phyloP scores from a whole-genome alignment of 2,888 invertebrate species.

The Tiphia femorata region DNA sequence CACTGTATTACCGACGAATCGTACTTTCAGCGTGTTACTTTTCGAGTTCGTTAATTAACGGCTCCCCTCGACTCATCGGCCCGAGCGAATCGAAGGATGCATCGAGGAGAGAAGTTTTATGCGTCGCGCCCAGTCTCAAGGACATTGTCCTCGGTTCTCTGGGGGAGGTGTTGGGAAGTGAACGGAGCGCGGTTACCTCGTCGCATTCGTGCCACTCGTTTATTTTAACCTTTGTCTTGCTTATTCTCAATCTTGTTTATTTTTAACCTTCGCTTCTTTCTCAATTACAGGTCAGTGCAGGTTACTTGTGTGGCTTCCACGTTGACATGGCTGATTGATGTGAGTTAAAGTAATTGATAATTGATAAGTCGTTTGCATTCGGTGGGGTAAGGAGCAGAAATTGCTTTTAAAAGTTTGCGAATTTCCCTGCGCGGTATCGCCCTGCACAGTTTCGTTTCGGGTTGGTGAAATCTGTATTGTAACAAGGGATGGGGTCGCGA shows the following conservation, averaged over 20 bases:
- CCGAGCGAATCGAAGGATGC: constrained; percentile 36
- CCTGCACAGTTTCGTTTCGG: no score
- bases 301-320: constrained; percentile 57
- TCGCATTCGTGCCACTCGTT: no score
- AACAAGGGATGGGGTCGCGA: no score
- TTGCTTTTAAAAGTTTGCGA: no score
- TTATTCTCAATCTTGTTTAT: no score
- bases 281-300: constrained; percentile 65
- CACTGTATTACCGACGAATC: constrained; percentile 22
- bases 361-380: no score
- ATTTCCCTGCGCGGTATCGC: no score
- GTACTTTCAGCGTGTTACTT: constrained; percentile 53
- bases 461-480: no score
- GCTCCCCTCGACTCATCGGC: constrained; percentile 40
- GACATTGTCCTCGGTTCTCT: constrained; percentile 35
- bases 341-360: no score
- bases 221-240: no score
- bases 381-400: no score
- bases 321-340: constrained; percentile 59
- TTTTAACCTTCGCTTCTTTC: no score
- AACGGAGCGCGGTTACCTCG: constrained; percentile 2
- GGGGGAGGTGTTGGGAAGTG: constrained; percentile 2
- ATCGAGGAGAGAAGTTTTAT: constrained; percentile 11
- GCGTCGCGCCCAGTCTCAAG: constrained; percentile 23
- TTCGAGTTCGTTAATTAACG: constrained; percentile 66